Base-by-base conservation (phyloP, 64 coral and sea anemone genomes). In the Actinia equina region DNA sequence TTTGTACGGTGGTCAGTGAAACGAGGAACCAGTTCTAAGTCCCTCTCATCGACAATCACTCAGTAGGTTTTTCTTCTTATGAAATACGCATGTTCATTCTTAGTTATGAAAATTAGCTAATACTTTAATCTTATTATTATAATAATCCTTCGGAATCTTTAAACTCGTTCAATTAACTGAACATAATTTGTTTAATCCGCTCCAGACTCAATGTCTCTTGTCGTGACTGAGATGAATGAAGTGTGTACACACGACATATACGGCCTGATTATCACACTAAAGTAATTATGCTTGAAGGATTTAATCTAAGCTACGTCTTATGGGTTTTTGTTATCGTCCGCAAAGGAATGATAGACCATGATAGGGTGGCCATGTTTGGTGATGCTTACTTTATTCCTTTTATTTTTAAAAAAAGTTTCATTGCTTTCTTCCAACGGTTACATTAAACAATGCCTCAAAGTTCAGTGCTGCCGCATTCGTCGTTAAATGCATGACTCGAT, bases 151-250 rank as follows among this genome's bases (percentile, higher is more conserved):
- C 10, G 18, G 43, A 81, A 81, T 81, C 78, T 43, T 51, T 52
- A 81, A 81, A 81, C 8, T 9, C 49, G 15, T 52, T 49, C 78
- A 44, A 49, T 44, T 65, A 81, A 81, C 78, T n/a, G n/a, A 81
- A 25, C 49, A 4, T 52, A 23, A 81, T 37, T 74, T 74, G 26
- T 81, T 8, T 81, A 81, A 81, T 81, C 44, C 78, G 49, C 78
- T 81, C 78, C 49, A 81, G 78, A 81, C 78, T 49, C 16, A 17
- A 15, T n/a, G 78, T 81, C 78, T 81, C 78, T 44, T 81, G 78
- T 44, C 42, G 42, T 52, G 78, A 81, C 78, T 20, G 78, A 81
- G 78, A 81, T 81, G 49, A 49, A 81, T 81, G 78, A 81, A 52
- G 42, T 81, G 78, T 23, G 43, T n/a, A 81, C 42, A 81, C 78